phyloP scores from a whole-genome alignment of 2,888 invertebrate species.

The Apodemia mormo region DNA sequence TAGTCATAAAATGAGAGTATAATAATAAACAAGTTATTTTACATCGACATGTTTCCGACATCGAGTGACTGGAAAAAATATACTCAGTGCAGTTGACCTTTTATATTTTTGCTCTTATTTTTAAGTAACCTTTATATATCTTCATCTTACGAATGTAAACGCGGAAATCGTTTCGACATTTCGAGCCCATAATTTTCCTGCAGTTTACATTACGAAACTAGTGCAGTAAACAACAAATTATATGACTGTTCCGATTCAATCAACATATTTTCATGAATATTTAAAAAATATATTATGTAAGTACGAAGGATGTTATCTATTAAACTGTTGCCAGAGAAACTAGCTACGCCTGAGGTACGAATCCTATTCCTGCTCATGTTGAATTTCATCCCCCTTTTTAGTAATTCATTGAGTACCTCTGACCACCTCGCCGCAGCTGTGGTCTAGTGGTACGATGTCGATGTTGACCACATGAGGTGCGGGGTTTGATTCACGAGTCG shows the following conservation, averaged over 20 bases:
- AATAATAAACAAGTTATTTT: no score
- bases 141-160: slow-evolving; percentile 32
- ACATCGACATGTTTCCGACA: not conserved
- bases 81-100: slow-evolving; percentile 38
- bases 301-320: not conserved
- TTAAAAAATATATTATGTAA: not conserved
- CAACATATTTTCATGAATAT: not conserved
- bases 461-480: no score
- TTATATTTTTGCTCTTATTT: slow-evolving; percentile 38
- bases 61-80: slow-evolving; percentile 28
- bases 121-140: slow-evolving; percentile 34
- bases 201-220: slow-evolving; percentile 4
- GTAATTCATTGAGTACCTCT: no score
- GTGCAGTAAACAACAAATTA: slow-evolving; percentile 14
- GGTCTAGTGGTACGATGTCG: no score
- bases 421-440: no score
- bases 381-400: not conserved
- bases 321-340: not conserved
- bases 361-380: not conserved
- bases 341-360: not conserved
- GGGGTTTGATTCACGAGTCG: no score
- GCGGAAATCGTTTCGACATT: slow-evolving; percentile 33
- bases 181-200: slow-evolving; percentile 12
- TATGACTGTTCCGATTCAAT: not conserved
- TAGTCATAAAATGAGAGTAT: no score